A percentile compares a stretch with the other conserved stretches of the same genome.
phyloP scores from a whole-genome alignment of 2,888 invertebrate genomes.

The Lasioglossum villosulum region DNA sequence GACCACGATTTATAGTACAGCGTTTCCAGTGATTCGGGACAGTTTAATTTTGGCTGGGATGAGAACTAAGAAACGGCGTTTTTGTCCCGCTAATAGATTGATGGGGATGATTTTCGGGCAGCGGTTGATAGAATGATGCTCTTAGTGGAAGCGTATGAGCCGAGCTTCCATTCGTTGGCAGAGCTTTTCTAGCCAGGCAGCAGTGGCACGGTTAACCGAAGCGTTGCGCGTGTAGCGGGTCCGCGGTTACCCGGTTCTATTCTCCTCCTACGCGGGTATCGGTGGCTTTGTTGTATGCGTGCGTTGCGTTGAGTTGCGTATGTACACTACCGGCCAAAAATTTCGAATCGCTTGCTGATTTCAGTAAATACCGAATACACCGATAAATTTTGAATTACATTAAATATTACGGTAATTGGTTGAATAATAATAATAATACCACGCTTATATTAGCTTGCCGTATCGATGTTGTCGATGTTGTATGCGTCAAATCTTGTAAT shows the following conservation, averaged over 20 bases:
- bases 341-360: no score
- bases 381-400: no score
- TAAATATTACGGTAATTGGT: no score
- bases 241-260: constrained; percentile 34
- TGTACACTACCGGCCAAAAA: no score
- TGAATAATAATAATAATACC: no score
- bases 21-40: background rate
- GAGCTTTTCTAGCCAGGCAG: constrained; percentile 10
- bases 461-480: no score
- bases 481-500: no score
- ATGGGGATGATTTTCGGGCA: background rate
- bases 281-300: background rate
- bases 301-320: background rate
- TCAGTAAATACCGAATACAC: no score
- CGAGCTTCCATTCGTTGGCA: background rate
- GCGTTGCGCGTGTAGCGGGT: constrained; percentile 5
- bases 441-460: no score
- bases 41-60: background rate
- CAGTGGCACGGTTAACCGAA: background rate
- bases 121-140: constrained; percentile 1
- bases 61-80: background rate
- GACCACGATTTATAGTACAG: no score
- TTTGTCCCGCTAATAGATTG: background rate
- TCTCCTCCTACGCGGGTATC: constrained; percentile 21
- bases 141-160: background rate